A percentile compares a stretch with the other conserved stretches of the same genome.
These are phyloP conservation scores for Arrhamphus sclerolepis DNA, from an alignment of 2,797 vertebrate genomes.

Conservation along the genomic window DNA sequence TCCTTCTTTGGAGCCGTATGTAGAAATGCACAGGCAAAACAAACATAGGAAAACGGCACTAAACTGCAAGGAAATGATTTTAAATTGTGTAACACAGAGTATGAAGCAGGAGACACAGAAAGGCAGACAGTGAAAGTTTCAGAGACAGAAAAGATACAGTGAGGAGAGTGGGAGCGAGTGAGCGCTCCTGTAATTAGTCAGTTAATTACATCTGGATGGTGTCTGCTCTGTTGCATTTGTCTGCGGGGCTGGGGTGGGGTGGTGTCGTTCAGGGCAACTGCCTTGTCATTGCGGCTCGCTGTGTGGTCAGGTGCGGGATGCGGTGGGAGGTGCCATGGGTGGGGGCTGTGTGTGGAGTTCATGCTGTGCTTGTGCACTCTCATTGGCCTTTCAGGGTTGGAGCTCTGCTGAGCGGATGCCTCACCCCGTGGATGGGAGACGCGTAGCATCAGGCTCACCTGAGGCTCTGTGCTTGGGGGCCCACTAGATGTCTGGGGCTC, in stretches of 20 bases:
- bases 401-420: too few relatives aligned
- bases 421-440: too few relatives aligned
- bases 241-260: conserved; percentile 87
- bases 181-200: conserved; percentile 91
- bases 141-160: conserved; percentile 46
- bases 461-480: too few relatives aligned
- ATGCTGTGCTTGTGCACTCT: too few relatives aligned
- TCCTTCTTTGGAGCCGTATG: conserved; percentile 6
- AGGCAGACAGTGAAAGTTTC: conserved; percentile 40
- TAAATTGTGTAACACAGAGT: conserved; percentile 20
- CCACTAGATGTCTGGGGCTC: too few relatives aligned
- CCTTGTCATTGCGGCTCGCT: too few relatives aligned
- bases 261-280: too few relatives aligned
- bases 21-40: conserved; percentile 15
- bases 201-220: conserved; percentile 97
- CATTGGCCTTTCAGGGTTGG: too few relatives aligned
- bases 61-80: conserved; percentile 22
- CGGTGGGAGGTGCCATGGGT: too few relatives aligned
- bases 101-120: conserved; percentile 19
- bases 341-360: too few relatives aligned
- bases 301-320: too few relatives aligned
- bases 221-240: conserved; percentile 95
- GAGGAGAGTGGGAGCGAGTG: conserved; percentile 45
- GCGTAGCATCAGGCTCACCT: too few relatives aligned
- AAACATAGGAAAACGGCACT: conserved; percentile 10